Base-by-base conservation (phyloP, 2,113 vertebrate species). In the Dasyprocta punctata region DNA sequence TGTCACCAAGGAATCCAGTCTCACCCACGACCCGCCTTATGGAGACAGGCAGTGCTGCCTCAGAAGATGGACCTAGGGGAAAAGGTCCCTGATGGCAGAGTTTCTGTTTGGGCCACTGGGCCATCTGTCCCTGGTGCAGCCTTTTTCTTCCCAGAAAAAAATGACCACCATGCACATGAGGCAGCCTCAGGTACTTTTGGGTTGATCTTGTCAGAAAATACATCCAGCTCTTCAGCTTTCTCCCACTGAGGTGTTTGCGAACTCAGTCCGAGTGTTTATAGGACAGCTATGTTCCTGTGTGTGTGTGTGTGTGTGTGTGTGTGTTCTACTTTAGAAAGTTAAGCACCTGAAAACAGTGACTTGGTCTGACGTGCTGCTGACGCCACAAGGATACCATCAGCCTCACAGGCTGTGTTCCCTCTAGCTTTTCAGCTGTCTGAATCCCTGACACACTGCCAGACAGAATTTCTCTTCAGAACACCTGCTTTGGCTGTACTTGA, bases 381-480 rank as follows among this genome's bases (percentile, higher is more conserved):
- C 38, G 65, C 95, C 96, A 81, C 86, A 67, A 60, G 87, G 7
- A 17, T 41, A 5, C n/a, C 33, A 38, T 89, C 83, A 10, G 77
- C 65, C 36, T 30, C 28, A 16, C n/a, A 5, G 0, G 54, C 92
- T n/a, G 0, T 1, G 44, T 47, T 16, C 26, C 65, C 94, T 63
- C 65, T 7, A 12, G 88, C 65, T 86, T 73, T 91, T 41, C 95
- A 92, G 86, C 90, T 71, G 87, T 75, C 20, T 41, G 75, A 86
- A 38, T 65, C 95, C 58, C 90, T 3, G 28, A 81, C 96, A 95
- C 90, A 84, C 73, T 80, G 95, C 97, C 97, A 98, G 96, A 97
- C 96, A 97, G 60, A 98, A 95, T 97, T 93, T 92, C 78, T 94
- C 78, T 90, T 38, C 96, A 90, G 20, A 97, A 90, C 69, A 97